phyloP scores from a whole-genome alignment of 2,888 invertebrate species.

The Gymnosoma rotundatum region DNA sequence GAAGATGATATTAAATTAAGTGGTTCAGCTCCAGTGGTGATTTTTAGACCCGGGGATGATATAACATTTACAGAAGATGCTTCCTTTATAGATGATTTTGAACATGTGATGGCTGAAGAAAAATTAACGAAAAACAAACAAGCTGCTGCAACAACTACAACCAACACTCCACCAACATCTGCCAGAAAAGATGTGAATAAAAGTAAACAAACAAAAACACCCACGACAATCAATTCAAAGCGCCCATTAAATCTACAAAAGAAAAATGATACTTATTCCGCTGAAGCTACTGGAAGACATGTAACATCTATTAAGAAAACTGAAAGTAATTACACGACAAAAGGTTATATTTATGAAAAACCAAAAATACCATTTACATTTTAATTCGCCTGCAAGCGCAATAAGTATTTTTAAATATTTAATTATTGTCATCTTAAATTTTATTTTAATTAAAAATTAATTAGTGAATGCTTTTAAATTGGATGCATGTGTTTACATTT shows the following conservation, averaged over 20 bases:
- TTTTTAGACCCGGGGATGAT: constrained; percentile 69
- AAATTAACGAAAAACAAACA: neutral
- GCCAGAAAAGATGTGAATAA: neutral
- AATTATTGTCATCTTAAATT: neutral
- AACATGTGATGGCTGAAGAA: neutral
- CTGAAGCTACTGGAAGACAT: neutral
- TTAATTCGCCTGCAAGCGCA: neutral
- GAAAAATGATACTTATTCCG: neutral
- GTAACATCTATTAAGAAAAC: neutral
- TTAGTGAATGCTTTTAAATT: too few relatives aligned
- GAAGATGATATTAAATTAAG: constrained; percentile 32
- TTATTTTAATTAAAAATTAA: neutral
- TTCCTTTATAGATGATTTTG: constrained; percentile 49
- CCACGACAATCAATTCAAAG: neutral
- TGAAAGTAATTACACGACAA: neutral
- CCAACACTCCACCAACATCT: neutral
- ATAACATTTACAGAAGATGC: constrained; percentile 55
- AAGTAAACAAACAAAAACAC: neutral
- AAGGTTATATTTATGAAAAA: constrained; percentile 60
- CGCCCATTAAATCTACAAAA: neutral
- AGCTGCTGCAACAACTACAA: neutral
- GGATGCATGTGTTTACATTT: too few relatives aligned
- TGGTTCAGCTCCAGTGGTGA: constrained; percentile 62
- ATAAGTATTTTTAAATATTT: neutral
- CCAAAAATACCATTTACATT: constrained; percentile 55